A percentile compares a stretch with the other conserved stretches of the same genome.
phyloP scores from a whole-genome alignment of 2,113 vertebrate genomes.

The Syrmaticus mikado region DNA sequence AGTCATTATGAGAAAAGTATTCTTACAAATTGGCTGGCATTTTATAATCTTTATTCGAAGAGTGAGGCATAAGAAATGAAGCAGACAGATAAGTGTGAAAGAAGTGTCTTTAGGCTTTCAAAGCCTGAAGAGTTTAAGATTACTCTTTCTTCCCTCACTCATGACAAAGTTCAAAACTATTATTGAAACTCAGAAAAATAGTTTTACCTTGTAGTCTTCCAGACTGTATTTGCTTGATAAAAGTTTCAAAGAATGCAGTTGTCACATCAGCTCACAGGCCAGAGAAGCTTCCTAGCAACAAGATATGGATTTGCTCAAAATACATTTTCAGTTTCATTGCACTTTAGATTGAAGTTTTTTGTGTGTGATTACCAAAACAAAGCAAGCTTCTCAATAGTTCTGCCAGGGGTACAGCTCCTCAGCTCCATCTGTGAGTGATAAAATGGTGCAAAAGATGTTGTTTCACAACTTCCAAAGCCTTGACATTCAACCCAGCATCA shows the following conservation, averaged over 20 bases:
- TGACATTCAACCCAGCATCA: conserved; percentile 47
- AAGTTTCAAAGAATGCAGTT: neutral
- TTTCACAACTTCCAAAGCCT: conserved; percentile 71
- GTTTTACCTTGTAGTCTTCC: neutral
- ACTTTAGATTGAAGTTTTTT: neutral
- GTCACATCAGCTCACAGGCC: neutral
- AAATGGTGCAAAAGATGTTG: neutral
- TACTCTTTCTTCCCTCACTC: neutral
- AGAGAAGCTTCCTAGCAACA: neutral
- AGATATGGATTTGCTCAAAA: neutral
- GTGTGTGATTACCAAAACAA: neutral
- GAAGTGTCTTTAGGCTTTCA: neutral
- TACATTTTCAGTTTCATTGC: neutral
- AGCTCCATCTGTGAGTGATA: neutral
- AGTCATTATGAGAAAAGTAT: neutral
- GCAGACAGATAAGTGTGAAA: neutral
- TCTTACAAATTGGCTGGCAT: neutral
- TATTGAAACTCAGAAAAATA: neutral
- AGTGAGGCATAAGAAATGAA: neutral
- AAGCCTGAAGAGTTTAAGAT: neutral
- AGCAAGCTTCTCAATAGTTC: neutral
- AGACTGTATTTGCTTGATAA: accelerated
- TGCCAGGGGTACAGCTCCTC: neutral
- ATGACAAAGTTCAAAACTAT: neutral
- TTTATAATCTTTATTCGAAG: neutral